phyloP scores from a whole-genome alignment of 2,113 vertebrate species.

The Suncus etruscus region DNA sequence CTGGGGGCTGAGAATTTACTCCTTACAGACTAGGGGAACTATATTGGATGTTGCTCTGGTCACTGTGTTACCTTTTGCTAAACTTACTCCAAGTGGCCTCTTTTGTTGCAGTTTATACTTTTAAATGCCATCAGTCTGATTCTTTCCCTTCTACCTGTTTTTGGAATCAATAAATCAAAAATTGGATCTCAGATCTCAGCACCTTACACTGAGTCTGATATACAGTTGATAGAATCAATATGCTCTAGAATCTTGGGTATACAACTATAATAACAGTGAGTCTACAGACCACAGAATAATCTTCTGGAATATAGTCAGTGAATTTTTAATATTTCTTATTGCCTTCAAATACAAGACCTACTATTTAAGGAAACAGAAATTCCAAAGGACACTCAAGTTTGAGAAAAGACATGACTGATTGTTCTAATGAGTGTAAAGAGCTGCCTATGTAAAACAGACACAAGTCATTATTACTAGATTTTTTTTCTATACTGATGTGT shows the following conservation, averaged over 20 bases:
- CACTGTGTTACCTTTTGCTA: no score
- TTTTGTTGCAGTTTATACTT: background rate
- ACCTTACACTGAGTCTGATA: background rate
- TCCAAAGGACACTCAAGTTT: constrained; percentile 27
- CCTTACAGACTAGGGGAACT: no score
- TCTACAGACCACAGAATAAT: constrained; percentile 45
- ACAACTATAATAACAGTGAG: constrained; percentile 13
- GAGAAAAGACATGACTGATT: constrained; percentile 55
- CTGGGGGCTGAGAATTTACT: no score
- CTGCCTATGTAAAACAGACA: constrained; percentile 33
- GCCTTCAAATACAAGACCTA: constrained; percentile 23
- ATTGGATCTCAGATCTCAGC: background rate
- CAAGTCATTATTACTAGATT: constrained; percentile 48
- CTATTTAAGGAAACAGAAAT: background rate
- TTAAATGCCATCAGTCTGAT: background rate
- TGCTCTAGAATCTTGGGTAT: constrained; percentile 9
- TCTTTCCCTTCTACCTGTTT: background rate
- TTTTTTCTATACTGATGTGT: constrained; percentile 30
- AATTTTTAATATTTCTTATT: constrained; percentile 70
- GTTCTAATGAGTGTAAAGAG: constrained; percentile 2
- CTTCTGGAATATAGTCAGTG: constrained; percentile 47
- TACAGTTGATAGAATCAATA: background rate
- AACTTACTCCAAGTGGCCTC: background rate
- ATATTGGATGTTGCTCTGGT: no score
- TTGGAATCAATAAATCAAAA: background rate